phyloP scores from a whole-genome alignment of 2,113 vertebrate species.

The Ptyas mucosa region DNA sequence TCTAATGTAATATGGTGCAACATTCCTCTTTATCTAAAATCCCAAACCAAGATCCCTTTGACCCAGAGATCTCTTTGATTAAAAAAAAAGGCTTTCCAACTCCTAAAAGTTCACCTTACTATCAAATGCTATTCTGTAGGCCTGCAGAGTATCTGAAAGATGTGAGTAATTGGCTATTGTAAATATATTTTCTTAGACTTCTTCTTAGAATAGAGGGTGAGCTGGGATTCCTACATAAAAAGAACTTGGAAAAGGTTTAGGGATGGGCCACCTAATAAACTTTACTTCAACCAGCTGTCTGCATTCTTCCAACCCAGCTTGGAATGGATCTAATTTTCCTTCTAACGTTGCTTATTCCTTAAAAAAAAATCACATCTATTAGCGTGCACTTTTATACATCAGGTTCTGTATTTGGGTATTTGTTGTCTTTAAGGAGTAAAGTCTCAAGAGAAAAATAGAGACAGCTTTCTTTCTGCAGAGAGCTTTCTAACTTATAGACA shows the following conservation, averaged over 20 bases:
- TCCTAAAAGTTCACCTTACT: neutral
- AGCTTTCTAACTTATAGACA: neutral
- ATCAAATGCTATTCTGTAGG: neutral
- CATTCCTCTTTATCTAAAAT: neutral
- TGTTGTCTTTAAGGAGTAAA: neutral
- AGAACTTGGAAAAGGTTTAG: neutral
- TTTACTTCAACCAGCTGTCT: neutral
- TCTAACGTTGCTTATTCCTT: neutral
- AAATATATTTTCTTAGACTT: neutral
- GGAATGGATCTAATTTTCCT: neutral
- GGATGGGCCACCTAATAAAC: neutral
- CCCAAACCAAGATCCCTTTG: neutral
- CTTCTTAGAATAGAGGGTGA: neutral
- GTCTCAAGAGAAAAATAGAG: neutral
- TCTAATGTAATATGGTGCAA: neutral
- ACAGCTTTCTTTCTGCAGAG: neutral
- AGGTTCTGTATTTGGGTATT: neutral
- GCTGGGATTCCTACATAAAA: neutral
- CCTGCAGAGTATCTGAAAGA: neutral
- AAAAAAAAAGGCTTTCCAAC: neutral
- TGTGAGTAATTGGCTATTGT: neutral
- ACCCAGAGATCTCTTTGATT: neutral
- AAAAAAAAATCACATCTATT: neutral
- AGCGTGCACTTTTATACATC: neutral
- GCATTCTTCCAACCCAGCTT: neutral